Percentiles rank a stretch among this genome's conserved stretches.
Conservation (phyloP, 37 sponge, comb jelly and placozoan genomes). For the Petrosia ficiformis region DNA sequence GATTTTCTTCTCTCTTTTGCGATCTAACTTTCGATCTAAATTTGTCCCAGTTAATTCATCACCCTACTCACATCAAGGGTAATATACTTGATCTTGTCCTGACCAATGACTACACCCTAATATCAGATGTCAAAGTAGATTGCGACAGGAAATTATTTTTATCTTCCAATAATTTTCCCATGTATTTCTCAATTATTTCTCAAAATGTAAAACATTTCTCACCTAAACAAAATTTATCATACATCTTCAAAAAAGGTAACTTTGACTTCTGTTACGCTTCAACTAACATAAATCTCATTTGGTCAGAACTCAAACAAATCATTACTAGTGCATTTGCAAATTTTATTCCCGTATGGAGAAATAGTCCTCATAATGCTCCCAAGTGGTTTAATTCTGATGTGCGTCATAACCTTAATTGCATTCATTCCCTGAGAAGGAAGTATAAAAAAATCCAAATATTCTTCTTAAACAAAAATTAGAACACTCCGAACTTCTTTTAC, state of each 20-base stretch:
- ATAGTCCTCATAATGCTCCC: not conserved
- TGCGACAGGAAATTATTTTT: too few relatives aligned
- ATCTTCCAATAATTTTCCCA: too few relatives aligned
- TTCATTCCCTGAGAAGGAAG: not conserved
- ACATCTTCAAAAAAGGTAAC: too few relatives aligned
- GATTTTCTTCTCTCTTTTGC: not conserved
- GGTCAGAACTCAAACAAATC: not conserved
- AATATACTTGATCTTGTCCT: not conserved
- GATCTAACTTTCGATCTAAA: not conserved
- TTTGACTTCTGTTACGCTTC: not conserved
- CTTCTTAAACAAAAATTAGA: not conserved
- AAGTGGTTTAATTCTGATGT: not conserved
- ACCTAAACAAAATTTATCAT: too few relatives aligned
- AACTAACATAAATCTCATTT: not conserved
- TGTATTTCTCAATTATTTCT: too few relatives aligned
- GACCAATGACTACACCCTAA: too few relatives aligned
- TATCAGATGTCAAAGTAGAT: too few relatives aligned
- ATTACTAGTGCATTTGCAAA: not conserved
- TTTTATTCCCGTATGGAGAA: not conserved
- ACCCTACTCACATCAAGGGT: slow-evolving; percentile 2
- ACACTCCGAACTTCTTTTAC: not conserved
- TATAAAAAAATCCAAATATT: not conserved
- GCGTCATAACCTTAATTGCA: not conserved
- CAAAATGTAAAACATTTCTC: too few relatives aligned
- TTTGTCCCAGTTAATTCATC: not conserved